phyloP scores from a whole-genome alignment of 2,113 vertebrate species.

The Pleuronectes platessa region DNA sequence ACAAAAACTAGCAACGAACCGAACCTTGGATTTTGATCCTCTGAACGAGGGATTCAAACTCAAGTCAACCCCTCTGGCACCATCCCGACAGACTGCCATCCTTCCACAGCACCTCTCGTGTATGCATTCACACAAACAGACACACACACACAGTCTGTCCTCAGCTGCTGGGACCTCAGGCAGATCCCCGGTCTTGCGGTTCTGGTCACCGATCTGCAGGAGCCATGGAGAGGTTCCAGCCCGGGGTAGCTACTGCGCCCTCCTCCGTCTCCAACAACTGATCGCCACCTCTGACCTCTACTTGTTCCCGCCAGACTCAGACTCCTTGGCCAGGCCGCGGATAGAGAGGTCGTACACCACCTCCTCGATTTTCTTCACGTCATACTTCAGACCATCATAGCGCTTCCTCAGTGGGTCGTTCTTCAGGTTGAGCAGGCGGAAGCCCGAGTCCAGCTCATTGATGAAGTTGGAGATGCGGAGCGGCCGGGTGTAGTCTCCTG shows the following conservation, averaged over 20 bases:
- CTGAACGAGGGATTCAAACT: background rate
- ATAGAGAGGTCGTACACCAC: conserved; percentile 98
- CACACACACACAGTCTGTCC: conserved; percentile 44
- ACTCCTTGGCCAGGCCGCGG: conserved; percentile 91
- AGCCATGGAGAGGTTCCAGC: conserved; percentile 54
- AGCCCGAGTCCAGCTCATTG: conserved; percentile 97
- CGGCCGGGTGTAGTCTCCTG: conserved; percentile 93
- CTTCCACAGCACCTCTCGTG: conserved; percentile 5
- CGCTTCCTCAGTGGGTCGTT: conserved; percentile 97
- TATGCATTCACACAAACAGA: conserved; percentile 18
- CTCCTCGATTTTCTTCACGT: conserved; percentile 99
- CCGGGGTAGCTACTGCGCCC: conserved; percentile 19
- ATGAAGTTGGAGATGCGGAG: conserved; percentile 97
- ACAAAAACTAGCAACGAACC: conserved; percentile 26
- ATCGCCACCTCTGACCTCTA: conserved; percentile 54
- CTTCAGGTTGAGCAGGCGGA: conserved; percentile 97
- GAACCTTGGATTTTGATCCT: background rate
- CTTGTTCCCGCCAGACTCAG: conserved; percentile 78
- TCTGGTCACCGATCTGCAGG: conserved; percentile 45
- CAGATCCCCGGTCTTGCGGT: conserved; percentile 34
- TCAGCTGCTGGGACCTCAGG: conserved; percentile 58
- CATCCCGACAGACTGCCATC: conserved; percentile 40
- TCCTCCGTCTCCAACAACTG: conserved; percentile 46
- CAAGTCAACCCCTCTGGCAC: background rate
- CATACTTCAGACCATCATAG: conserved; percentile 97